Conservation (phyloP, 2,797 vertebrate genomes). For the Decapterus maruadsi region DNA sequence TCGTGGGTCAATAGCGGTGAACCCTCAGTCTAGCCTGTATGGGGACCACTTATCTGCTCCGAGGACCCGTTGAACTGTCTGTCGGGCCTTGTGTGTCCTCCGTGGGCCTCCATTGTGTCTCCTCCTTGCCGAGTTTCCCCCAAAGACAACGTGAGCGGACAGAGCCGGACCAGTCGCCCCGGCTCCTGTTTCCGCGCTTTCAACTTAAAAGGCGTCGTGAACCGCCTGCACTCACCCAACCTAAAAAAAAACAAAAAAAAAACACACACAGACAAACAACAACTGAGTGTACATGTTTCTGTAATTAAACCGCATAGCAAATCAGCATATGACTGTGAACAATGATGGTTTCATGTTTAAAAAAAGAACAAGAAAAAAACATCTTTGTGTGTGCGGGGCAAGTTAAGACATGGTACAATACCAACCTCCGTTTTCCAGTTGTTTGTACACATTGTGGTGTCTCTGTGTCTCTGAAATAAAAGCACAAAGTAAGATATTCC, state of each 20-base stretch:
- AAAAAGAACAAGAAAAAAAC: too few species aligned
- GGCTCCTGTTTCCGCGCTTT: slow-evolving; percentile 48
- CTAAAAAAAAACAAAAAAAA: background rate
- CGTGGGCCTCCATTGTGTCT: slow-evolving; percentile 60
- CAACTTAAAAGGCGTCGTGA: slow-evolving; percentile 29
- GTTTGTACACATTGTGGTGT: background rate
- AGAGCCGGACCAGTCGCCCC: slow-evolving; percentile 47
- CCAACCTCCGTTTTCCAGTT: background rate
- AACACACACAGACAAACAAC: background rate
- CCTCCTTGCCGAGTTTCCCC: slow-evolving; percentile 26
- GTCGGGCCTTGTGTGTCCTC: slow-evolving; percentile 58
- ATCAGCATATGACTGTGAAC: slow-evolving; percentile 9
- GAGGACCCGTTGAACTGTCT: slow-evolving; percentile 75
- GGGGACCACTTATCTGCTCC: slow-evolving; percentile 68
- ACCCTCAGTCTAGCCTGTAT: slow-evolving; percentile 57
- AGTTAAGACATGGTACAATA: background rate
- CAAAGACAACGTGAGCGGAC: slow-evolving; percentile 43
- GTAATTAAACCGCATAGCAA: slow-evolving; percentile 1
- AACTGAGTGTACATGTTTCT: background rate
- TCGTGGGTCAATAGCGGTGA: slow-evolving; percentile 68
- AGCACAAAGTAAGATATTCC: background rate
- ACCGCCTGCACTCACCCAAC: background rate
- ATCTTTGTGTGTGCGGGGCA: background rate
- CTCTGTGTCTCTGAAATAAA: background rate
- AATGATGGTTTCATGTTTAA: background rate